Base-by-base conservation (phyloP, 1,140 invertebrate species). In the Pachypsylla venusta region DNA sequence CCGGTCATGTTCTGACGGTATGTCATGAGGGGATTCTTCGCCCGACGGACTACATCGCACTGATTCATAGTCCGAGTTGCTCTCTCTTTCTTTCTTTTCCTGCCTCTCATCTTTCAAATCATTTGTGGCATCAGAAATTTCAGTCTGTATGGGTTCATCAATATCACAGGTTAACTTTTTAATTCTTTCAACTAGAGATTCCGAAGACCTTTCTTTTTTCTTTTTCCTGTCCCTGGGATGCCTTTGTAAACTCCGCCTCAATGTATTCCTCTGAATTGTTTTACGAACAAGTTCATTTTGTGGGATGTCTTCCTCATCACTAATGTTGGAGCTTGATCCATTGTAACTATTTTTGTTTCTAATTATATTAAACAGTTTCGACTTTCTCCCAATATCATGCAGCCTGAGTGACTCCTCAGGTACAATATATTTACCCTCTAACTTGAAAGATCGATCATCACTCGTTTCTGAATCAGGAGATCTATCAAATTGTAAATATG, bases 111-210 rank as follows among this genome's bases (percentile, higher is more conserved):
- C 42, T 22, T 48, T 48, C 4, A 22, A 7, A 19, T 48, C 42
- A 19, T 48, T 22, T 48, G 16, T 48, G 42, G 42, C 5, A 19
- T 19, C 16, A 10, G 22, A 4, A 19, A 22, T 7, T 19, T 48
- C 42, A 48, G 42, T 48, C 16, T 5, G 42, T 48, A 48, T 48
- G 4, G 42, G 42, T 48, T 87, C 84, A 57, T 85, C 84, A 48
- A 88, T 82, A 61, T 87, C 83, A 67, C 86, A 89, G 1, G 86
- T 90, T 16, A 89, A 70, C 63, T 86, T 81, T 40, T 84, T 80
- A 58, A 89, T 89, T 53, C 85, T 76, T 63, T 90, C 87, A 24
- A 86, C 83, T 14, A 90, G 68, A 0, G 85, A 86, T 74, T 76
- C 66, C 77, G 79, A 60, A 73, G 71, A 54, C 70, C 67, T 16